Evolutionary conservation across 2,888 invertebrate genomes (phyloP).

Genomic region (Syritta pipiens): DNA sequence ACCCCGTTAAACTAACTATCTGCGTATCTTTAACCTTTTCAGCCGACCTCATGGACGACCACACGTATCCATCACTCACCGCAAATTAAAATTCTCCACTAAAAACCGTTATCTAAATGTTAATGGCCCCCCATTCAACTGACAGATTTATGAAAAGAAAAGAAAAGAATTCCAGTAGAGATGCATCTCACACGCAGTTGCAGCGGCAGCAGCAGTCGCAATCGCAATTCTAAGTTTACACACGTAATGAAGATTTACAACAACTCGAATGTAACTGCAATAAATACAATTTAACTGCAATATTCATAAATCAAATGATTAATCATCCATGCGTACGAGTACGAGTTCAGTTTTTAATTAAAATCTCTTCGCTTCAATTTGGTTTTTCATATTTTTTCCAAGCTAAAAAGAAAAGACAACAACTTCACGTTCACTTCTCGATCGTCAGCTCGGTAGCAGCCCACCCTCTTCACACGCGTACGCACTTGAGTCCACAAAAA

Average conservation of each 20-base stretch:
- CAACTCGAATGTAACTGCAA: slow-evolving; percentile 60
- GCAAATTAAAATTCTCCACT: slow-evolving; percentile 9
- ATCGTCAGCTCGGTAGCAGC: too few species aligned
- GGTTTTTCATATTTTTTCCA: slow-evolving; percentile 27
- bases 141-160: slow-evolving; percentile 46
- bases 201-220: slow-evolving; percentile 7
- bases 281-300: slow-evolving; percentile 67
- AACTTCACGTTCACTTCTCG: slow-evolving; percentile 9
- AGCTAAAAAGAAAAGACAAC: background rate
- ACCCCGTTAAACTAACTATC: too few species aligned
- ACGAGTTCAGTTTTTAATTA: slow-evolving; percentile 61
- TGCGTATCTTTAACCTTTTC: too few species aligned
- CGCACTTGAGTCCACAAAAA: too few species aligned
- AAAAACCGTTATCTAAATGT: slow-evolving; percentile 5
- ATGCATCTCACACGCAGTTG: too few species aligned
- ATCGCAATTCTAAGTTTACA: slow-evolving; percentile 24
- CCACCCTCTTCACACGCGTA: too few species aligned
- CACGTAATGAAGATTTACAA: slow-evolving; percentile 66
- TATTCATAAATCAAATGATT: slow-evolving; percentile 68
- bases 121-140: slow-evolving; percentile 15
- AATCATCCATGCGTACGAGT: slow-evolving; percentile 46
- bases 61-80: too few species aligned
- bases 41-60: too few species aligned
- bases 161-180: slow-evolving; percentile 10
- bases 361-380: slow-evolving; percentile 48